These are phyloP conservation scores for Apis florea DNA, from an alignment of 1,140 invertebrate genomes.

Conservation along the genomic window DNA sequence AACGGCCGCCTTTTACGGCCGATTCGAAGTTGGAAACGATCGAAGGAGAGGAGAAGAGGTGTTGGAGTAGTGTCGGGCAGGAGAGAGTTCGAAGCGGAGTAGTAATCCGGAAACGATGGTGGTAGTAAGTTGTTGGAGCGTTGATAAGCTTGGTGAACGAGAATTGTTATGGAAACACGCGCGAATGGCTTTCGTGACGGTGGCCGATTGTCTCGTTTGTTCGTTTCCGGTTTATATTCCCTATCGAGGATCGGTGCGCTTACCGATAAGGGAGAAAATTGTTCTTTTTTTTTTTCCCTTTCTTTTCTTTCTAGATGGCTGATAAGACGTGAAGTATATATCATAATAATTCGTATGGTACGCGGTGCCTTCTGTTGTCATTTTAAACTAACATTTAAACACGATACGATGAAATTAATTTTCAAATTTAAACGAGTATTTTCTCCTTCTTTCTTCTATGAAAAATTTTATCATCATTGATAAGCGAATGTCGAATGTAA, in stretches of 20 bases:
- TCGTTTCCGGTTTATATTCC: not conserved
- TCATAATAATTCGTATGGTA: too few relatives aligned
- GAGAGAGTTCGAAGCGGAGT: not conserved
- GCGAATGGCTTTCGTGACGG: not conserved
- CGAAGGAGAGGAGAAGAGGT: too few relatives aligned
- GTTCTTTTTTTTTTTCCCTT: not conserved
- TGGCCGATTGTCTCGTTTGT: not conserved
- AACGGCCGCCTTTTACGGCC: not conserved
- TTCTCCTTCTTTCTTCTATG: too few relatives aligned
- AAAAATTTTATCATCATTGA: too few relatives aligned
- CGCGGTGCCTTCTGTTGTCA: too few relatives aligned
- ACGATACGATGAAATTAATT: too few relatives aligned
- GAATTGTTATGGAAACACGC: constrained; percentile 13
- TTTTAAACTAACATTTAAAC: too few relatives aligned
- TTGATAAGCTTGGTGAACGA: constrained; percentile 23
- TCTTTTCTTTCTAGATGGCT: too few relatives aligned
- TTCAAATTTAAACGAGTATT: too few relatives aligned
- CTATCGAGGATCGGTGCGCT: not conserved
- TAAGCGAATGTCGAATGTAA: too few relatives aligned
- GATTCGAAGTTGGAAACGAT: constrained; percentile 7
- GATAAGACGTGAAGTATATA: too few relatives aligned
- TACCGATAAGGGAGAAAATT: not conserved
- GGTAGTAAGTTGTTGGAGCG: not conserved
- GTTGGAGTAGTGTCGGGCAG: too few relatives aligned
- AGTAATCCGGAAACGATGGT: not conserved